Evolutionary conservation across 1,140 invertebrate genomes (phyloP), one percentile per base, ranked within the genome.

Genomic region (Drosophila nikananu): DNA sequence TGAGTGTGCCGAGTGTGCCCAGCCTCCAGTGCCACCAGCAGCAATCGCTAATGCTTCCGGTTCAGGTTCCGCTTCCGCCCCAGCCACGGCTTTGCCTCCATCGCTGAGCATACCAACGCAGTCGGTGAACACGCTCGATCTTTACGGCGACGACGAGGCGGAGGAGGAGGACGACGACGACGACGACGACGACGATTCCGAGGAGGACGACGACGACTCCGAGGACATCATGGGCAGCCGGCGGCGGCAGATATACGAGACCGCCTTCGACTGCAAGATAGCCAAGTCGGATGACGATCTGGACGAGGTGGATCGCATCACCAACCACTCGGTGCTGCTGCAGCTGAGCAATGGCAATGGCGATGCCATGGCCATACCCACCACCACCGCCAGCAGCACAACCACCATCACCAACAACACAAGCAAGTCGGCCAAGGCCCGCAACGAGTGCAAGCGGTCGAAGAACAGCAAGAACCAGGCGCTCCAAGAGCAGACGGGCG

Each of bases 221-320:
- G 81, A 73, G 23, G 89, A 93, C 86, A 92, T 86, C 62, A 89
- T 90, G 92, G 79, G 83, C 65, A 91, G 93, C 86, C 72, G 93
- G 83, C 80, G 93, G 82, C 94, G 96, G 80, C 96, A 96, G 92
- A 94, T 97, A 35, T 98, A 97, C 91, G 97, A 98, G 93, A 98
- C 97, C 41, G 97, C 97, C 44, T 98, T 98, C 93, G 97, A 97
- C 92, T 97, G 96, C 91, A 97, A 97, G 92, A 95, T 97, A 86
- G 96, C 95, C 82, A 95, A 96, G 48, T 97, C 96, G 12, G 96
- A 97, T 81, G 96, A 97, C 91, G 96, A 97, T 84, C 94, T 97
- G 54, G 96, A 97, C 83, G 96, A 97, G 79, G 95, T 97, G 25
- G 96, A 97, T 82, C 95, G 96, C 72, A 95, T 97, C 48, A 96